Evolutionary conservation across 2,113 vertebrate species (phyloP).

Genomic region (Haplochromis burtoni): DNA sequence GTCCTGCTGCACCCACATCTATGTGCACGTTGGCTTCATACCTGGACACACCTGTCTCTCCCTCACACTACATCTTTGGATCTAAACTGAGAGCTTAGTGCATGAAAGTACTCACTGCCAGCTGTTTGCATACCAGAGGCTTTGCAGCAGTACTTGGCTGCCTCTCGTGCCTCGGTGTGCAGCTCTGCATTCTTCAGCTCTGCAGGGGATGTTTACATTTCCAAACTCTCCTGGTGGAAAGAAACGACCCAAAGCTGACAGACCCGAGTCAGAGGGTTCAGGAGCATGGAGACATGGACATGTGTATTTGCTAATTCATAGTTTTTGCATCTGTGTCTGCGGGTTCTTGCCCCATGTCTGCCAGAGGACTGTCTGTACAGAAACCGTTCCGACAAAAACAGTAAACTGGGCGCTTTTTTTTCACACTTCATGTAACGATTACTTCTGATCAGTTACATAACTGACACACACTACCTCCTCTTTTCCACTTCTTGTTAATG

Average conservation of each 20-base stretch:
- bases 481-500: neutral
- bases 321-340: neutral
- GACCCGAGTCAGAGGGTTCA: neutral
- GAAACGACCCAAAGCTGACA: neutral
- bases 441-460: neutral
- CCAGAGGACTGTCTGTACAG: neutral
- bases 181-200: conserved; percentile 6
- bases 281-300: neutral
- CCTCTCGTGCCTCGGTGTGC: neutral
- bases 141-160: neutral
- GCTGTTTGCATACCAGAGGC: conserved; percentile 16
- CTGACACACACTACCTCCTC: neutral
- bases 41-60: neutral
- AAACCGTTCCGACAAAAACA: neutral
- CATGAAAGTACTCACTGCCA: neutral
- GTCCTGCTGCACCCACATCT: neutral
- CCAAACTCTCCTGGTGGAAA: conserved; percentile 12
- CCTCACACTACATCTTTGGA: neutral
- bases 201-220: conserved; percentile 34
- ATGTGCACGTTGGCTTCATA: neutral
- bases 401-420: neutral
- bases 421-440: neutral
- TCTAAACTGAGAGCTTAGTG: neutral
- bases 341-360: neutral
- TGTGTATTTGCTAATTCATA: neutral